These are phyloP conservation scores for Neodontobutis hainanensis DNA, from an alignment of 2,113 vertebrate genomes.

Conservation along the genomic window DNA sequence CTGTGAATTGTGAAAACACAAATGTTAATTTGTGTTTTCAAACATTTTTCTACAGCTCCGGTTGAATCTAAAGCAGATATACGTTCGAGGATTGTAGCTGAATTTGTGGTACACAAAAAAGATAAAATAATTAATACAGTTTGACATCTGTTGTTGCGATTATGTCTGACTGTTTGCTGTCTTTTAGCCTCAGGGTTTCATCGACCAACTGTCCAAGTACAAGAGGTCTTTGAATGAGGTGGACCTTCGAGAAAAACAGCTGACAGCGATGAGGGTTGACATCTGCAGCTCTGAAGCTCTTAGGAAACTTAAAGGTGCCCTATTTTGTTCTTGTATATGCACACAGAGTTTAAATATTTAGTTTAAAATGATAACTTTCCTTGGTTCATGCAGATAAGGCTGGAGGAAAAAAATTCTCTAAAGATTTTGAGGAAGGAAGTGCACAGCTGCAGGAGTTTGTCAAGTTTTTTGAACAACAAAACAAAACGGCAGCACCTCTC, in stretches of 20 bases:
- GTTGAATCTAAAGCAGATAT: slow-evolving; percentile 86
- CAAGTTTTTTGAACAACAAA: slow-evolving; percentile 87
- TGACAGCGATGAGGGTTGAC: slow-evolving; percentile 92
- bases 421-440: slow-evolving; percentile 96
- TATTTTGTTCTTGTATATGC: neutral
- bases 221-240: slow-evolving; percentile 89
- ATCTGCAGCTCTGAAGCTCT: slow-evolving; percentile 93
- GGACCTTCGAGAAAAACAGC: slow-evolving; percentile 92
- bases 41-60: slow-evolving; percentile 73
- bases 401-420: slow-evolving; percentile 94
- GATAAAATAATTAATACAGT: neutral
- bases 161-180: slow-evolving; percentile 25
- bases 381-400: slow-evolving; percentile 86
- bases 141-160: neutral
- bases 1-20: neutral
- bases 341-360: neutral
- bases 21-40: neutral
- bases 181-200: slow-evolving; percentile 87
- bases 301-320: slow-evolving; percentile 92
- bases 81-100: slow-evolving; percentile 94
- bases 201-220: slow-evolving; percentile 86
- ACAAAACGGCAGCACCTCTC: slow-evolving; percentile 82
- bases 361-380: neutral
- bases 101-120: slow-evolving; percentile 87
- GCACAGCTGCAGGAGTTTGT: slow-evolving; percentile 94